Evolutionary conservation across 2,888 invertebrate genomes (phyloP).

Genomic region (Drosophila incognita): DNA sequence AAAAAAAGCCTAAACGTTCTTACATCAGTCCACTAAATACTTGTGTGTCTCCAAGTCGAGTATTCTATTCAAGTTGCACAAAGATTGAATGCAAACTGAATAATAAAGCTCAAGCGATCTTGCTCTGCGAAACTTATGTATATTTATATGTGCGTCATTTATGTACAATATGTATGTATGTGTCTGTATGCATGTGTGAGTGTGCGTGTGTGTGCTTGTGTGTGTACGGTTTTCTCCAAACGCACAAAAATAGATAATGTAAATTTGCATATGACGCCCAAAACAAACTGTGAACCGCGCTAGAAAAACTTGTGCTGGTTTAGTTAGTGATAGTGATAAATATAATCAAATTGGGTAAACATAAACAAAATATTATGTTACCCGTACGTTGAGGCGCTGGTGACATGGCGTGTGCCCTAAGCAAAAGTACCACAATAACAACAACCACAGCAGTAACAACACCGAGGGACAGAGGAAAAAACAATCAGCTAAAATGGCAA

Average conservation of each 20-base stretch:
- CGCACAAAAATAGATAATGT: conserved; percentile 17
- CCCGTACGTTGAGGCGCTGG: conserved; percentile 55
- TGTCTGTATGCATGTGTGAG: background rate
- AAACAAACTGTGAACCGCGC: conserved; percentile 26
- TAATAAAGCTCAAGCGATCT: background rate
- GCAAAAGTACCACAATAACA: conserved; percentile 6
- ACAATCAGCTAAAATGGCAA: conserved; percentile 75
- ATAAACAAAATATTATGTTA: conserved; percentile 76
- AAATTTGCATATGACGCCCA: conserved; percentile 61
- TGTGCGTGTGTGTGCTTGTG: background rate
- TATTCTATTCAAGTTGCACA: background rate
- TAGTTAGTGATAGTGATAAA: conserved; percentile 66
- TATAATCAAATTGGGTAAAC: conserved; percentile 75
- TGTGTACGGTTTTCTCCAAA: background rate
- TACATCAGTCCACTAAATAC: no score
- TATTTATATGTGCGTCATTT: background rate
- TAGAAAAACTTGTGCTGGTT: conserved; percentile 21
- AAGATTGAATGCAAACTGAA: background rate
- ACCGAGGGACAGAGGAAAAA: conserved; percentile 44
- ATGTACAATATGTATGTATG: background rate
- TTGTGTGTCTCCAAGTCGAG: background rate
- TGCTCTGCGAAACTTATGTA: background rate
- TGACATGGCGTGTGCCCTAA: conserved; percentile 51
- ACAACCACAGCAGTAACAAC: conserved; percentile 7
- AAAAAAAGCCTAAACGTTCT: background rate